phyloP scores from a whole-genome alignment of 2,888 invertebrate species.

The Apoda limacodes region DNA sequence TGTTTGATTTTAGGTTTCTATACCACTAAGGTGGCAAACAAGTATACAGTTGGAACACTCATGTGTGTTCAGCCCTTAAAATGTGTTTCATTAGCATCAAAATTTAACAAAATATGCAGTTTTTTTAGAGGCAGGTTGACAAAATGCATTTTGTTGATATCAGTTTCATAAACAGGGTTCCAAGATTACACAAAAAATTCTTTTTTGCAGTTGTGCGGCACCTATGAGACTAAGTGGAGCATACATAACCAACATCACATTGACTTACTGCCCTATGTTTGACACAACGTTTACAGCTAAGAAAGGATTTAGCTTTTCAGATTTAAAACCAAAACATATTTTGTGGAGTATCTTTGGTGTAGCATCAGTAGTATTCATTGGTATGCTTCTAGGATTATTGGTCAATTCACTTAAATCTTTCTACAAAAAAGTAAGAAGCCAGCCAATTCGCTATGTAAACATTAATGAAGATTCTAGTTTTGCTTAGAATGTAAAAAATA shows the following conservation, averaged over 20 bases:
- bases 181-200: too few species aligned
- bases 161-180: too few species aligned
- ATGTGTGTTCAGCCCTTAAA: too few species aligned
- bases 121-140: too few species aligned
- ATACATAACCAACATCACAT: slow-evolving; percentile 48
- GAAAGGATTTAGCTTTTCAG: slow-evolving; percentile 35
- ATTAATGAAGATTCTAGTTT: slow-evolving; percentile 42
- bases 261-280: slow-evolving; percentile 49
- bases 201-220: slow-evolving; percentile 52
- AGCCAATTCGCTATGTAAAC: slow-evolving; percentile 51
- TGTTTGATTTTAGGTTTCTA: too few species aligned
- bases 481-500: slow-evolving; percentile 31
- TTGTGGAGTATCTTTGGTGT: slow-evolving; percentile 59
- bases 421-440: slow-evolving; percentile 40
- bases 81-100: too few species aligned
- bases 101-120: too few species aligned
- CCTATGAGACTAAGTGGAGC: slow-evolving; percentile 52
- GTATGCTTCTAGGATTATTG: slow-evolving; percentile 48
- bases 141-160: too few species aligned
- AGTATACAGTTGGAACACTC: too few species aligned
- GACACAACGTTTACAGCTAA: slow-evolving; percentile 38
- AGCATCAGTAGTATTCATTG: slow-evolving; percentile 40
- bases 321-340: slow-evolving; percentile 51
- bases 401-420: slow-evolving; percentile 43
- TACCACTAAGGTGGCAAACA: too few species aligned